Evolutionary conservation across 2,888 invertebrate genomes (phyloP), one percentile per base, ranked within the genome.

Genomic region (Rotaria socialis): DNA sequence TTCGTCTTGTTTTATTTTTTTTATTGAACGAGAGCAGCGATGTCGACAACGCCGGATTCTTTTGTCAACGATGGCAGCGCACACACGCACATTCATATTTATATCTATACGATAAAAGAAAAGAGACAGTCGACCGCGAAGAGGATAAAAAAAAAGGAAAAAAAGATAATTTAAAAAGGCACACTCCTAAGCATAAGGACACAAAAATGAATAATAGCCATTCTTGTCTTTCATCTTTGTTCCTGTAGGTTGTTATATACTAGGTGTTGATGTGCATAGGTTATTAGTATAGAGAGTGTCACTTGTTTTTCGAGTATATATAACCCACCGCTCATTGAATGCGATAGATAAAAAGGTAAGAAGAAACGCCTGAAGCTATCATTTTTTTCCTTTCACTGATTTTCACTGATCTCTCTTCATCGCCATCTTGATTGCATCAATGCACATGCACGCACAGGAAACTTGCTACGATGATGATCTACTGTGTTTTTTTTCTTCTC

Each of bases 141-240:
- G 67, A 67, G 67, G 27, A 35, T 67, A 67, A 27, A 67, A 67
- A 67, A 56, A 56, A 56, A 56, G 2, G 22, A 0, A 24, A 56
- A 67, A 67, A 67, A 67, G 67, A 67, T 67, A 67, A 67, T 67
- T 67, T 35, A 67, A 67, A 67, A 67, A 67, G 67, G 67, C 67
- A 41, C 27, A 67, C 67, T 67, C 16, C 67, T 35, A 67, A 67
- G 35, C 35, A 67, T 35, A 67, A 67, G 67, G 67, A 67, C 67
- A 67, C 35, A 16, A 67, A 50, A 19, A 41, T 67, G 67, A 67
- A 67, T 67, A 67, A 67, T 67, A 16, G 67, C 67, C 19, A 67
- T 35, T 67, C 67, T 67, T 67, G 67, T 67, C 67, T 67, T 67
- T 67, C 67, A 67, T 67, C 67, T 67, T 67, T 67, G 19, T 35